Conservation (phyloP, 2,113 vertebrate species). For the Aldabrachelys gigantea region DNA sequence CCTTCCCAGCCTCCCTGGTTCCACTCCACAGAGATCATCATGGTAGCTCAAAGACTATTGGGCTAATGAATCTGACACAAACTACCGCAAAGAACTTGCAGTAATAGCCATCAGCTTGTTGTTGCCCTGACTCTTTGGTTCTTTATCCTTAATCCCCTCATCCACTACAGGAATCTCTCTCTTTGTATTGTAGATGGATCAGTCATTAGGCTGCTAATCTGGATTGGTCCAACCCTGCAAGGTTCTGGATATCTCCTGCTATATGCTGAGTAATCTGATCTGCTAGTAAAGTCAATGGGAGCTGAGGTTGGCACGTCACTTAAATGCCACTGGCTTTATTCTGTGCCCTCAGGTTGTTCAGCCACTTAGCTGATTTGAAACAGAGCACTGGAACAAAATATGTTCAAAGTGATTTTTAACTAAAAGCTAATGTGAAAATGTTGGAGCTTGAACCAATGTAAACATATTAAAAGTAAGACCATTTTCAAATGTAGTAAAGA, state of each 20-base stretch:
- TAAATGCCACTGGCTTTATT: neutral
- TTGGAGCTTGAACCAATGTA: constrained; percentile 54
- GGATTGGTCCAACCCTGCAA: neutral
- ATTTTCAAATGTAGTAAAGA: constrained; percentile 67
- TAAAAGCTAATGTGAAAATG: constrained; percentile 76
- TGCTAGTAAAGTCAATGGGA: neutral
- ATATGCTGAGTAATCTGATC: neutral
- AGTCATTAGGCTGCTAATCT: neutral
- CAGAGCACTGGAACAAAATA: constrained; percentile 37
- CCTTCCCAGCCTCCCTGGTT: neutral
- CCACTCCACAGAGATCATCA: neutral
- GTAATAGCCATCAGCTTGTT: neutral
- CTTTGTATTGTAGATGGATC: neutral
- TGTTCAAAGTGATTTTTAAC: constrained; percentile 61
- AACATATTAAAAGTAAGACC: constrained; percentile 54
- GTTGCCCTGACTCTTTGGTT: neutral
- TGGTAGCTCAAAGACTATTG: neutral
- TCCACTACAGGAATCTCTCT: neutral
- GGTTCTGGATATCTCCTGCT: neutral
- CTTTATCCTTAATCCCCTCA: neutral
- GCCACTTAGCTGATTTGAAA: neutral
- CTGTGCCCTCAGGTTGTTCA: neutral
- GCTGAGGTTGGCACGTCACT: fast-evolving
- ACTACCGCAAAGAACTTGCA: neutral
- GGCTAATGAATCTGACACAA: neutral